A percentile compares a stretch with the other conserved stretches of the same genome.
Conservation (phyloP, 2,797 vertebrate species). For the Tokudaia tokunoshimensis region DNA sequence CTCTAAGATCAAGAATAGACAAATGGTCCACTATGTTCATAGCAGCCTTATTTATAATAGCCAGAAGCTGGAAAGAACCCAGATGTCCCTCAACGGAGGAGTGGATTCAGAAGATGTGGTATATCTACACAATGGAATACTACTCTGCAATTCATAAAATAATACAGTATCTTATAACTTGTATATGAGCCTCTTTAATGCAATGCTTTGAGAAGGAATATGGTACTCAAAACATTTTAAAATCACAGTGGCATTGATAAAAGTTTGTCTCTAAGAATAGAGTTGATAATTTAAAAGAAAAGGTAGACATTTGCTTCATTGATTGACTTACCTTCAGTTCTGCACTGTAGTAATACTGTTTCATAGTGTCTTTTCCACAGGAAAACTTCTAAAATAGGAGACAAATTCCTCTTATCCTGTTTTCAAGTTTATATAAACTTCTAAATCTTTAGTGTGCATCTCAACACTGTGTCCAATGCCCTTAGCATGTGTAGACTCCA, state of each 20-base stretch:
- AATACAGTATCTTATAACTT: not conserved
- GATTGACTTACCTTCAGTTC: not conserved
- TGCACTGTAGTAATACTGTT: not conserved
- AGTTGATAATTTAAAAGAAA: not conserved
- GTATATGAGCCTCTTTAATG: not conserved
- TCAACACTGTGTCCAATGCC: not conserved
- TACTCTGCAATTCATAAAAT: not conserved
- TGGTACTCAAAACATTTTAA: not conserved
- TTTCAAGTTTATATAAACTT: not conserved
- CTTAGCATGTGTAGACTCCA: not conserved
- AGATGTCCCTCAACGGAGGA: too few species aligned
- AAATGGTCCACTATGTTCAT: too few species aligned
- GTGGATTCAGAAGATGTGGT: too few species aligned
- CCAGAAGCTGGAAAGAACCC: too few species aligned
- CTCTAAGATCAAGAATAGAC: too few species aligned
- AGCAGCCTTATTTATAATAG: too few species aligned
- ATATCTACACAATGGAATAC: too few species aligned
- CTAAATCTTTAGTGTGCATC: not conserved
- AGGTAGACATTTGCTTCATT: not conserved
- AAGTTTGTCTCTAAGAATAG: not conserved
- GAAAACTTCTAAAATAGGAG: not conserved
- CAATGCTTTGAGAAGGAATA: not conserved
- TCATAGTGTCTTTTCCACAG: not conserved
- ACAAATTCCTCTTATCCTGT: not conserved
- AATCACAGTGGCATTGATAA: not conserved